Evolutionary conservation across 2,888 invertebrate species (phyloP).

Genomic region (Agapetus fuscipes): DNA sequence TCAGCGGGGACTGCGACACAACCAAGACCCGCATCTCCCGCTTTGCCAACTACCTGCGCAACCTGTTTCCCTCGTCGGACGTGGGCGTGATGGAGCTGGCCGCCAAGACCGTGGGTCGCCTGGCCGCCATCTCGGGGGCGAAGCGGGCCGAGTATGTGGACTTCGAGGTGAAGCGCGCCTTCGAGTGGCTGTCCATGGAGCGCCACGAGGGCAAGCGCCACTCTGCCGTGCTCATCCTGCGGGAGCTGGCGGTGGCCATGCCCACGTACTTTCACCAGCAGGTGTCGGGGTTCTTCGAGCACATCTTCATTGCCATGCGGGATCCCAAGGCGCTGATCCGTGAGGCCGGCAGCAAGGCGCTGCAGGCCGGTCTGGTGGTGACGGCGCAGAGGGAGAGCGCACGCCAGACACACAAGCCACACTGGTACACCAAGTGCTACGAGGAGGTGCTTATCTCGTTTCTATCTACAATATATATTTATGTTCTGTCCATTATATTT

Average conservation of each 20-base stretch:
- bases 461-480: too few species aligned
- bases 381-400: slow-evolving; percentile 94
- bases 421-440: slow-evolving; percentile 90
- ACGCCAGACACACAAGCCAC: slow-evolving; percentile 79
- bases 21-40: slow-evolving; percentile 82
- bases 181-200: slow-evolving; percentile 90
- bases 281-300: slow-evolving; percentile 87
- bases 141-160: slow-evolving; percentile 97
- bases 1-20: slow-evolving; percentile 88
- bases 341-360: slow-evolving; percentile 86
- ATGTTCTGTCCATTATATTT: too few species aligned
- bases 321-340: slow-evolving; percentile 87
- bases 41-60: slow-evolving; percentile 87
- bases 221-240: slow-evolving; percentile 83
- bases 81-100: slow-evolving; percentile 92
- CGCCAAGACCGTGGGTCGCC: slow-evolving; percentile 87
- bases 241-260: slow-evolving; percentile 90
- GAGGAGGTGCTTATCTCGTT: too few species aligned
- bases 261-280: slow-evolving; percentile 97
- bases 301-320: slow-evolving; percentile 82
- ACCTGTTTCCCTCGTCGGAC: slow-evolving; percentile 83
- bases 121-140: slow-evolving; percentile 86
- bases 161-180: slow-evolving; percentile 91
- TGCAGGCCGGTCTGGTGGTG: slow-evolving; percentile 90
- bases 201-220: slow-evolving; percentile 85